A percentile compares a stretch with the other conserved stretches of the same genome.
Conservation (phyloP, 2,888 invertebrate species). For the Acrobasis suavella region DNA sequence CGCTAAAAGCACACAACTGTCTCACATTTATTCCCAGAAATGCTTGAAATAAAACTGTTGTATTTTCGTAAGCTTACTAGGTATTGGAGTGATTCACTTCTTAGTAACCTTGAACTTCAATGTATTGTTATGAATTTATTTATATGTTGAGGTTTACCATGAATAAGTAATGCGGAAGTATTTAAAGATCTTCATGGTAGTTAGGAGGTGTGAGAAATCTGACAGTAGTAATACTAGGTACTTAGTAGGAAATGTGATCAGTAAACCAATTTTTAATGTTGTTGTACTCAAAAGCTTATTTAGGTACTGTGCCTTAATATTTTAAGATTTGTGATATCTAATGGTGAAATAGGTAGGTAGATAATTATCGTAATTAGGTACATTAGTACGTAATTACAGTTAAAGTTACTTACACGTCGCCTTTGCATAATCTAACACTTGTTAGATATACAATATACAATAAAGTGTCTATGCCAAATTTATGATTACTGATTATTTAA, state of each 20-base stretch:
- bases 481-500: too few relatives aligned
- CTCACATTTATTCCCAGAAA: conserved; percentile 11
- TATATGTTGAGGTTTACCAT: conserved; percentile 4
- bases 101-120: conserved; percentile 16
- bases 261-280: background rate
- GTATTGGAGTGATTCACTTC: conserved; percentile 5
- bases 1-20: background rate
- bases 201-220: background rate
- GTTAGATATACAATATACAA: too few relatives aligned
- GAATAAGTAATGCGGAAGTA: conserved; percentile 5
- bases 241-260: background rate
- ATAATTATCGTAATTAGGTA: too few relatives aligned
- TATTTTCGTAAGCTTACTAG: background rate
- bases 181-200: background rate
- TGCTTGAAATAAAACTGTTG: background rate
- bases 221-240: background rate
- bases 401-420: too few relatives aligned
- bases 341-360: too few relatives aligned
- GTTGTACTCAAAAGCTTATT: too few relatives aligned
- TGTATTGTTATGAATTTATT: background rate
- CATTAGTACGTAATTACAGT: too few relatives aligned
- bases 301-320: too few relatives aligned
- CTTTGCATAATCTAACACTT: too few relatives aligned
- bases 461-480: too few relatives aligned
- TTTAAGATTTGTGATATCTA: too few relatives aligned